Percentiles rank a stretch among this genome's conserved stretches.
Evolutionary conservation across 2,797 vertebrate species (phyloP).

Genomic region (Nasua narica): DNA sequence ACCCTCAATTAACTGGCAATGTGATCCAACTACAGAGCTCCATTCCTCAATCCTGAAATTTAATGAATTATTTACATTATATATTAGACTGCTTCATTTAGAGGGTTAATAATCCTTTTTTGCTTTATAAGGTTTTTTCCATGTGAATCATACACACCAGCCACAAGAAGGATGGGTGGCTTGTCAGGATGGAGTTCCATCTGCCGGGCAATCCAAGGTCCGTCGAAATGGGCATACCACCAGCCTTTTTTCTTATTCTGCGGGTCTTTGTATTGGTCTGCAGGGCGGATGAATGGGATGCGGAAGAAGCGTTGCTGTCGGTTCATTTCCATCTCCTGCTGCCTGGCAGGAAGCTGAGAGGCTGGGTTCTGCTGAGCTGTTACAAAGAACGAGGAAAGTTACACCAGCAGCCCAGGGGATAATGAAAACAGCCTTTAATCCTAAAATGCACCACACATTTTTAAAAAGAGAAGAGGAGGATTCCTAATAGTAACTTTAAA

Average conservation of each 20-base stretch:
- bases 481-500: neutral
- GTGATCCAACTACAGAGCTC: neutral
- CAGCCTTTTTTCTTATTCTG: slow-evolving; percentile 97
- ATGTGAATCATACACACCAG: slow-evolving; percentile 85
- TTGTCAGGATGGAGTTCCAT: slow-evolving; percentile 99
- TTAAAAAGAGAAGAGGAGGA: neutral
- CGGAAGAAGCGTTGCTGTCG: slow-evolving; percentile 96
- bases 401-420: neutral
- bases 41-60: neutral
- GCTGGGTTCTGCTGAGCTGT: slow-evolving; percentile 91
- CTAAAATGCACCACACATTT: neutral
- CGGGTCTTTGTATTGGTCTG: slow-evolving; percentile 95
- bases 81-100: neutral
- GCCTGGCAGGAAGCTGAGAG: slow-evolving; percentile 87
- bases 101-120: neutral
- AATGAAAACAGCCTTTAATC: neutral
- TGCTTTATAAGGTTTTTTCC: neutral
- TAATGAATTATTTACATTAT: neutral
- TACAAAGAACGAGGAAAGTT: slow-evolving; percentile 41
- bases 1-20: neutral
- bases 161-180: slow-evolving; percentile 95
- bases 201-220: slow-evolving; percentile 96
- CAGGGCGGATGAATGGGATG: slow-evolving; percentile 96
- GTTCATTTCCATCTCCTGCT: slow-evolving; percentile 90
- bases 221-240: slow-evolving; percentile 99